Conservation (phyloP, 2,797 vertebrate genomes). For the Tarsius wallacei region DNA sequence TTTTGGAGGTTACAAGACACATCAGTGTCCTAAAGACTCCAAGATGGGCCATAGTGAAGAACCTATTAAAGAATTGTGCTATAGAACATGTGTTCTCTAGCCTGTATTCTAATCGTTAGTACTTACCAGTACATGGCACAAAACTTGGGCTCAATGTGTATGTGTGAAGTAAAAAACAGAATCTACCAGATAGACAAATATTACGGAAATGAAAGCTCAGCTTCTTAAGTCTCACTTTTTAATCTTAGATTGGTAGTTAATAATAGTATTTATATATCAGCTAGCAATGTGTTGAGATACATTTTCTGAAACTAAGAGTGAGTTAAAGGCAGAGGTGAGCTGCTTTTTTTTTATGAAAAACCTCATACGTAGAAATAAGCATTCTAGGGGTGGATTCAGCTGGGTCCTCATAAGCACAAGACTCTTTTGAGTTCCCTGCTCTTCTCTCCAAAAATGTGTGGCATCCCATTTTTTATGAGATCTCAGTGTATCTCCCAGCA, state of each 20-base stretch:
- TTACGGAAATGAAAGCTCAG: neutral
- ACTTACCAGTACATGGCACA: neutral
- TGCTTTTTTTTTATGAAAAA: neutral
- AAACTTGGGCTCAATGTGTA: neutral
- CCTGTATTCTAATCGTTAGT: neutral
- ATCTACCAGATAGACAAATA: neutral
- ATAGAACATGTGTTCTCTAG: neutral
- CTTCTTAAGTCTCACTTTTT: neutral
- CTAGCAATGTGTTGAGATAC: neutral
- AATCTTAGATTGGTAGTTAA: neutral
- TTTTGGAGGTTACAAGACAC: neutral
- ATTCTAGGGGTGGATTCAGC: neutral
- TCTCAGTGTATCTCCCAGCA: neutral
- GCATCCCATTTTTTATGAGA: neutral
- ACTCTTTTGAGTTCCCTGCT: neutral
- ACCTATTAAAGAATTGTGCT: neutral
- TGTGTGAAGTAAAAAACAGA: neutral
- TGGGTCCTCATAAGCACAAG: neutral
- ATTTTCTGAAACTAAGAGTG: neutral
- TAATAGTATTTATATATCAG: neutral
- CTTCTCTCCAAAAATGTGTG: neutral
- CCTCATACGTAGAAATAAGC: neutral
- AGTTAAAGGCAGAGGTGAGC: neutral
- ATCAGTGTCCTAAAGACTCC: neutral
- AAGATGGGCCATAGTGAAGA: neutral